These are phyloP conservation scores for Mus musculus DNA, from an alignment of 2,113 vertebrate genomes.

Conservation along the genomic window DNA sequence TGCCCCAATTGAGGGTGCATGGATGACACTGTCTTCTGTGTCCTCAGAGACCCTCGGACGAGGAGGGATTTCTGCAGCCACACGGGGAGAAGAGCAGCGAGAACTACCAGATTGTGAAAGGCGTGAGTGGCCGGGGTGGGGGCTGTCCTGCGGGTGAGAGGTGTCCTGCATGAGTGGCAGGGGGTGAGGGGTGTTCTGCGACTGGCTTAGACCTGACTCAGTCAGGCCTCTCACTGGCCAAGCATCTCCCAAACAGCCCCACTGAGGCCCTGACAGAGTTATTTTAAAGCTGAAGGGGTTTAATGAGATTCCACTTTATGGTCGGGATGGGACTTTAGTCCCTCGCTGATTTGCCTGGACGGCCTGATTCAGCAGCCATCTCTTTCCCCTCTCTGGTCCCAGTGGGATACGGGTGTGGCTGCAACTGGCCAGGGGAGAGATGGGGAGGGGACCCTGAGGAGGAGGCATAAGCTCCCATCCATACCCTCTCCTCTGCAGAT, in stretches of 20 bases:
- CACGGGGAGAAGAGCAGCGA: conserved; percentile 93
- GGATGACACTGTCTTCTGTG: not conserved
- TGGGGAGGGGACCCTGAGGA: not conserved
- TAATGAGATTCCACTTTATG: conserved; percentile 33
- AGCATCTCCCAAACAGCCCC: not conserved
- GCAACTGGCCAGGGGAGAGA: not conserved
- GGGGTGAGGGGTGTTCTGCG: not conserved
- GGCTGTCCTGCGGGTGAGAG: not conserved
- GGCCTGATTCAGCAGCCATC: not conserved
- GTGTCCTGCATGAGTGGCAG: not conserved
- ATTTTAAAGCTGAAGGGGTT: conserved; percentile 52
- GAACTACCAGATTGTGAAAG: conserved; percentile 96
- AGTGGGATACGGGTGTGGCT: accelerated
- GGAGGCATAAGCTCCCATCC: not conserved
- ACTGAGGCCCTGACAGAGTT: conserved; percentile 36
- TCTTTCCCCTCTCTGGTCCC: not conserved
- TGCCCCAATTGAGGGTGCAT: accelerated
- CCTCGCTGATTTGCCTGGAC: accelerated
- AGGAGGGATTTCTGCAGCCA: conserved; percentile 86
- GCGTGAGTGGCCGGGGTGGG: conserved; percentile 85
- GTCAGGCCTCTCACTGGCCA: not conserved
- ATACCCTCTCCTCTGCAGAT: conserved; percentile 87
- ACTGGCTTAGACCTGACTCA: not conserved
- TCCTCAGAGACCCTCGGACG: conserved; percentile 81
- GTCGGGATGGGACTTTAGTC: not conserved